These are phyloP conservation scores for Amblyjoppa proteus DNA, from an alignment of 2,888 invertebrate genomes.

Conservation along the genomic window DNA sequence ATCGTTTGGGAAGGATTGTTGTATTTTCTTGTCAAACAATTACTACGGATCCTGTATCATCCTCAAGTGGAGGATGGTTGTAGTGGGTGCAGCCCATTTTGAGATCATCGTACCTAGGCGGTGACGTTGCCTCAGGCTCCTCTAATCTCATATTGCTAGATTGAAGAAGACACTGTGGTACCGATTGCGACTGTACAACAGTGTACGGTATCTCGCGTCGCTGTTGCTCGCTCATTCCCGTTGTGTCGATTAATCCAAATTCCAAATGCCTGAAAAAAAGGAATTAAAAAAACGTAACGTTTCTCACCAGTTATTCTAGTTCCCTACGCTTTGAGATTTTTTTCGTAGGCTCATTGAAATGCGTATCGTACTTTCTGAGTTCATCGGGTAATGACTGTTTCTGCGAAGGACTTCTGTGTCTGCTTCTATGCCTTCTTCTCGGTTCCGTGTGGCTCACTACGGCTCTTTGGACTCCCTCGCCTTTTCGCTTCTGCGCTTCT, in stretches of 20 bases:
- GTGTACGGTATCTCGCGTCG: conserved; percentile 95
- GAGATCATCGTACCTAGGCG: conserved; percentile 85
- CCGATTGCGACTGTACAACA: conserved; percentile 91
- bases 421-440: conserved; percentile 82
- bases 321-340: background rate
- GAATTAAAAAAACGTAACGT: conserved; percentile 16
- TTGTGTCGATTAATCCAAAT: conserved; percentile 94
- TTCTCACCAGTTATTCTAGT: background rate
- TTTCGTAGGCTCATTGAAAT: background rate
- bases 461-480: conserved; percentile 85
- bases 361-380: conserved; percentile 81
- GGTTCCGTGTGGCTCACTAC: conserved; percentile 82
- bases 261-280: conserved; percentile 90
- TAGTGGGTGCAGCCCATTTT: conserved; percentile 83
- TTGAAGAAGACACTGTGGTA: conserved; percentile 82
- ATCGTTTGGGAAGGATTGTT: conserved; percentile 49
- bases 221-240: conserved; percentile 95
- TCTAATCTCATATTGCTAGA: conserved; percentile 81
- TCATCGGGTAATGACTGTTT: conserved; percentile 83
- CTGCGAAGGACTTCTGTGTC: conserved; percentile 83
- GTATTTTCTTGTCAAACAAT: conserved; percentile 80
- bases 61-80: conserved; percentile 82
- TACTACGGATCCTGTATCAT: conserved; percentile 85
- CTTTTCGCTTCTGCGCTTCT: conserved; percentile 92
- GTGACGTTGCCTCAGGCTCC: conserved; percentile 76